phyloP scores from a whole-genome alignment of 1,140 invertebrate species.

The Maniola jurtina region DNA sequence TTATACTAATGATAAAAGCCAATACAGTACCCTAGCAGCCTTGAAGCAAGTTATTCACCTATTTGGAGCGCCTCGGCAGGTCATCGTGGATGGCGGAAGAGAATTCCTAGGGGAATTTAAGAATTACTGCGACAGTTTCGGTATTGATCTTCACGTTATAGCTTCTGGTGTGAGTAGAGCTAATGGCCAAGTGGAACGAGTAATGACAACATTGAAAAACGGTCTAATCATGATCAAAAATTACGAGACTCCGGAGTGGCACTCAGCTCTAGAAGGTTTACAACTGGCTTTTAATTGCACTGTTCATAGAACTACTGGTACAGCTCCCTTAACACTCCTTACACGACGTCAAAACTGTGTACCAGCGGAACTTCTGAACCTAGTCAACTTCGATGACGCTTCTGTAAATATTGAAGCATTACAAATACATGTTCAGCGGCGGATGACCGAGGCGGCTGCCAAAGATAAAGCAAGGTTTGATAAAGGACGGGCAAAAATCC shows the following conservation, averaged over 20 bases:
- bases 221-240: constrained; percentile 17
- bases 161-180: constrained; percentile 20
- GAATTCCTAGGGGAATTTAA: constrained; percentile 21
- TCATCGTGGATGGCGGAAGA: constrained; percentile 33
- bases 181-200: constrained; percentile 17
- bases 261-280: constrained; percentile 9
- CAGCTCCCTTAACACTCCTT: constrained; percentile 7
- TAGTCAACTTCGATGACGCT: constrained; percentile 25
- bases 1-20: constrained; percentile 37
- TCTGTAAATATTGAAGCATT: constrained; percentile 24
- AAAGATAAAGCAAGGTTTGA: constrained; percentile 32
- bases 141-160: constrained; percentile 12
- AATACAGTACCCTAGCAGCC: constrained; percentile 28
- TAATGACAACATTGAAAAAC: constrained; percentile 21
- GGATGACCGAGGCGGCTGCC: neutral
- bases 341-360: constrained; percentile 24
- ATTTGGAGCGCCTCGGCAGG: constrained; percentile 39
- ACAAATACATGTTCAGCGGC: constrained; percentile 26
- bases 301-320: constrained; percentile 6
- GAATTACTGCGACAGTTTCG: constrained; percentile 13
- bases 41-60: constrained; percentile 37
- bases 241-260: constrained; percentile 15
- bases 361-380: constrained; percentile 25
- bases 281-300: constrained; percentile 12
- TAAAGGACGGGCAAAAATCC: constrained; percentile 23